Conservation (phyloP, 2,113 vertebrate genomes). For the Nycticorax nycticorax region DNA sequence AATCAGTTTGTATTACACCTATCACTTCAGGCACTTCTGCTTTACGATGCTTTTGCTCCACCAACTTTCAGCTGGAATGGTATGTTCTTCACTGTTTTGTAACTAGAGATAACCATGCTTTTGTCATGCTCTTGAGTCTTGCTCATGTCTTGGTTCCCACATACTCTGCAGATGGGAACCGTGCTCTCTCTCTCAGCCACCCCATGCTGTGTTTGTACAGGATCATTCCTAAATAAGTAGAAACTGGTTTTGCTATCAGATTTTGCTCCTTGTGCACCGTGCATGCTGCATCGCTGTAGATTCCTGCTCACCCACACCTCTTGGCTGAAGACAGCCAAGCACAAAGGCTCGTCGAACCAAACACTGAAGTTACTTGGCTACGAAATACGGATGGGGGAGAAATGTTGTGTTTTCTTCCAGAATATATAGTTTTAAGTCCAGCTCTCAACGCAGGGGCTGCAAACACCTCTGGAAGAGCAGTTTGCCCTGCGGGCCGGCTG, state of each 20-base stretch:
- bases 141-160: not conserved
- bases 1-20: not conserved
- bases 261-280: rapidly evolving
- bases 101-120: not conserved
- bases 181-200: not conserved
- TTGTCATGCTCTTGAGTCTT: not conserved
- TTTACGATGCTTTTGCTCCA: not conserved
- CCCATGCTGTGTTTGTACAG: rapidly evolving
- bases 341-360: not conserved
- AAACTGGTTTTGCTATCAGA: not conserved
- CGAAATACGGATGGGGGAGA: not conserved
- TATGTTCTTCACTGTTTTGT: not conserved
- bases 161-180: not conserved
- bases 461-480: not conserved
- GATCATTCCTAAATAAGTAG: not conserved
- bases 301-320: not conserved
- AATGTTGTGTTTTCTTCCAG: not conserved
- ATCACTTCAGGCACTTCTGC: not conserved
- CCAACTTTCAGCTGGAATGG: not conserved
- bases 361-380: rapidly evolving
- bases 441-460: not conserved
- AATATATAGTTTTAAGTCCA: rapidly evolving
- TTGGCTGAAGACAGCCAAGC: not conserved
- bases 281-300: rapidly evolving
- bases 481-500: not conserved